Percentiles rank a stretch among this genome's conserved stretches.
phyloP scores from a whole-genome alignment of 2,888 invertebrate species.

The Willowsia nigromaculata region DNA sequence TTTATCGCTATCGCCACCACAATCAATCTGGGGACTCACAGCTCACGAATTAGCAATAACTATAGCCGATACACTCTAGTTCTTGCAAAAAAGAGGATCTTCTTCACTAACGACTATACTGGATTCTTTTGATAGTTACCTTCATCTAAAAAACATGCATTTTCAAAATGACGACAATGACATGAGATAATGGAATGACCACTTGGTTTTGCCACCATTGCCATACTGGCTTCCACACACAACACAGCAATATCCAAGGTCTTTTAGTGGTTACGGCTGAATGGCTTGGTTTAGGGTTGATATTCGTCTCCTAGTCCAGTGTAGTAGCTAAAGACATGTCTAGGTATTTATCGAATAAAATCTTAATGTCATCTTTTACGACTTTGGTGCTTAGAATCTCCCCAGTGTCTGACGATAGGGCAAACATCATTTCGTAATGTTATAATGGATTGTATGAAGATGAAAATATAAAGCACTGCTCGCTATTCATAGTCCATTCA shows the following conservation, averaged over 20 bases:
- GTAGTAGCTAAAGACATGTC: neutral
- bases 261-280: constrained; percentile 24
- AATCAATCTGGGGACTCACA: neutral
- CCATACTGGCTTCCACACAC: neutral
- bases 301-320: neutral
- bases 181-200: neutral
- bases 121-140: neutral
- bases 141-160: too few species aligned
- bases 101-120: neutral
- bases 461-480: neutral
- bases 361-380: neutral
- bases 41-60: neutral
- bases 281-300: neutral
- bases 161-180: neutral
- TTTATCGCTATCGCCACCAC: constrained; percentile 1
- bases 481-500: neutral
- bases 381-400: neutral
- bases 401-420: neutral
- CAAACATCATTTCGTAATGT: neutral
- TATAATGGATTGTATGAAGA: neutral
- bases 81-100: neutral
- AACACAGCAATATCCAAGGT: neutral
- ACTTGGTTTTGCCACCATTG: neutral
- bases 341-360: neutral
- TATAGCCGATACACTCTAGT: neutral